Evolutionary conservation across 2,113 vertebrate genomes (phyloP), one percentile per base, ranked within the genome.

Genomic region (Eurystomus gularis): DNA sequence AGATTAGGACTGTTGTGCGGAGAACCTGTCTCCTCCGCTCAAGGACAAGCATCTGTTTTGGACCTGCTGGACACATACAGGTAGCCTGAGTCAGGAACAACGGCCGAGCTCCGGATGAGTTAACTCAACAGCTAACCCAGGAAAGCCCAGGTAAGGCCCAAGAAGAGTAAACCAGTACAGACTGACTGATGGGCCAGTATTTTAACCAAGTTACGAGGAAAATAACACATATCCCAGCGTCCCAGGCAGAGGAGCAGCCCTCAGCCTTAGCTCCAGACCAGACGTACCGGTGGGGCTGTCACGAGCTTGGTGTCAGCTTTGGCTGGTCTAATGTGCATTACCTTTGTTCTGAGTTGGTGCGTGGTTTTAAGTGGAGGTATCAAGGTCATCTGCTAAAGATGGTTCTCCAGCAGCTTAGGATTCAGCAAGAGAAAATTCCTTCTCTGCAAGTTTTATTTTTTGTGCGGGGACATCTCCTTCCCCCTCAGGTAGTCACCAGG

Each of bases 1-100:
- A 29, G 44, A 19, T 5, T 4, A 12, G 0, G 0, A 4, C 1
- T 31, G 29, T 0, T 6, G 28, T 28, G 7, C 4, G 29, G 26
- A 31, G 77, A 19, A 15, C 15, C 13, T 3, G 12, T 8, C 28
- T 35, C 18, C 49, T 55, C 7, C 54, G 14, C 54, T 64, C 31
- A 14, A 18, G 39, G 26, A 62, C 44, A 49, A n/a, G 3, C 69
- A 37, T 1, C 39, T 24, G 42, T 19, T 40, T 17, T 33, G 28
- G 52, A 12, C 51, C 85, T 10, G 14, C 8, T 0, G 64, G 68
- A n/a, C 26, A 31, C 48, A 18, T 0, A 26, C 25, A 23, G 14
- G 4, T 13, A 16, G 25, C 18, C 4, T 7, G 40, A 42, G 51
- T 0, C 17, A 35, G 25, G 37, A 84, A 3, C 15, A 3, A 3